These are phyloP conservation scores for Plumapathes pennacea DNA, from an alignment of 92 coral and sea anemone genomes.

Conservation along the genomic window DNA sequence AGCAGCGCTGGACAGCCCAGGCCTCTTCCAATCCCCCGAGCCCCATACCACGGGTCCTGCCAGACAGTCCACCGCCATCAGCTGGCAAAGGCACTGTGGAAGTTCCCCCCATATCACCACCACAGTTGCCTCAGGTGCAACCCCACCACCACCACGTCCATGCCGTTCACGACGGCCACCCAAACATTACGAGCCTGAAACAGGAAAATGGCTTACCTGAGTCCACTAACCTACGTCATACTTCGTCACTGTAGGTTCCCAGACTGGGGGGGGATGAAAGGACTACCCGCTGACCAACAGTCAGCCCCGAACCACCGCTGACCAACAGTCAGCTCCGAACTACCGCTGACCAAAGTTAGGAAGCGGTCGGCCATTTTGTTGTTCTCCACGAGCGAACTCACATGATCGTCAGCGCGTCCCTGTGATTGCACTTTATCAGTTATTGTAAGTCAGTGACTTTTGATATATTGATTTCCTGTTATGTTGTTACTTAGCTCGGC, in stretches of 20 bases:
- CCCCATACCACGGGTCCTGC: not conserved
- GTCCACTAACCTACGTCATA: slow-evolving; percentile 46
- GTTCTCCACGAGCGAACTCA: too few relatives aligned
- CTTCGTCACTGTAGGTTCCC: slow-evolving; percentile 24
- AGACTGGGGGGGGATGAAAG: slow-evolving; percentile 44
- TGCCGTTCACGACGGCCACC: slow-evolving; percentile 41
- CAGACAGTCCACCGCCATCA: slow-evolving; percentile 1
- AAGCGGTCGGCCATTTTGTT: too few relatives aligned
- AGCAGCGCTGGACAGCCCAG: not conserved
- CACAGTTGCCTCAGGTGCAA: not conserved
- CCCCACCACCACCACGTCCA: slow-evolving; percentile 20
- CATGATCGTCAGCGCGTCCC: too few relatives aligned
- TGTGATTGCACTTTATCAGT: too few relatives aligned
- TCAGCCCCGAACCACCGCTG: too few relatives aligned
- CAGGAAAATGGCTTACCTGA: slow-evolving; percentile 54
- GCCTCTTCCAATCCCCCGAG: slow-evolving; percentile 3
- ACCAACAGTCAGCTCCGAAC: too few relatives aligned
- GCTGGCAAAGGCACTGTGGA: not conserved
- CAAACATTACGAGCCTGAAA: slow-evolving; percentile 54
- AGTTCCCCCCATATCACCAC: not conserved
- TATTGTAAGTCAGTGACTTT: too few relatives aligned
- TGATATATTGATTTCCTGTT: too few relatives aligned
- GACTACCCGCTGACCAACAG: slow-evolving; percentile 1
- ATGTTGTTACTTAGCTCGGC: too few relatives aligned
- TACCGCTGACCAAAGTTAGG: too few relatives aligned